Base-by-base conservation (phyloP, 2,888 invertebrate species). In the Noctua janthina region DNA sequence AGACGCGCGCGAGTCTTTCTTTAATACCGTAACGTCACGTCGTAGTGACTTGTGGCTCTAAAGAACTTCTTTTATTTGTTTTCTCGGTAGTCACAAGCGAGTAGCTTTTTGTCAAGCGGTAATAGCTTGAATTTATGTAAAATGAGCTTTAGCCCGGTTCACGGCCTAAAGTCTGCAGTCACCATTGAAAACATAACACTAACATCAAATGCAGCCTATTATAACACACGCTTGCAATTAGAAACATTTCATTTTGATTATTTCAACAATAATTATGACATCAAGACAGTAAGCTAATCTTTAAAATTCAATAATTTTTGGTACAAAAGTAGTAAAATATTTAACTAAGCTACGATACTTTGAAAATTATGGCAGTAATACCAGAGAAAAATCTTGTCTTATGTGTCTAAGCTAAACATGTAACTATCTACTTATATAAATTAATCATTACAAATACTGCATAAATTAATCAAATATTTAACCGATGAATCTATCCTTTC, bases 301-400 rank as follows among this genome's bases (percentile, higher is more conserved):
- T 74, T 56, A 74, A 80, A 46, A 39, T 39, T 67, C 67, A 80
- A 49, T 54, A 10, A 54, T 67, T 62, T 62, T 67, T 15, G 70
- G 39, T 85, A 85, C n/a, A 85, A 83, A 85, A 85, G 46, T 74
- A 74, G 59, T 81, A 67, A 74, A 84, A 74, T 68, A 68, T 56
- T 54, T 15, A 49, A 85, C 7, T 69, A 76, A 49, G n/a, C 59
- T 78, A 72, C 62, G 29, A 83, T 39, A 10, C 6, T 59, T 79
- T 54, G n/a, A 62, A 67, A 54, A 72, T 15, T 69, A 69, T 66
- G 83, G 56, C 86, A 81, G 81, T 73, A 67, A 72, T 73, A 74
- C 39, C 11, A 62, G 66, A 80, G 29, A 62, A 70, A 62, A 29
- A 13, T 46, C 15, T 6, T 13, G 23, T 74, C 29, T 46, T 80